phyloP scores from a whole-genome alignment of 2,888 invertebrate genomes.

The Scaptomyza cyrtandrae region DNA sequence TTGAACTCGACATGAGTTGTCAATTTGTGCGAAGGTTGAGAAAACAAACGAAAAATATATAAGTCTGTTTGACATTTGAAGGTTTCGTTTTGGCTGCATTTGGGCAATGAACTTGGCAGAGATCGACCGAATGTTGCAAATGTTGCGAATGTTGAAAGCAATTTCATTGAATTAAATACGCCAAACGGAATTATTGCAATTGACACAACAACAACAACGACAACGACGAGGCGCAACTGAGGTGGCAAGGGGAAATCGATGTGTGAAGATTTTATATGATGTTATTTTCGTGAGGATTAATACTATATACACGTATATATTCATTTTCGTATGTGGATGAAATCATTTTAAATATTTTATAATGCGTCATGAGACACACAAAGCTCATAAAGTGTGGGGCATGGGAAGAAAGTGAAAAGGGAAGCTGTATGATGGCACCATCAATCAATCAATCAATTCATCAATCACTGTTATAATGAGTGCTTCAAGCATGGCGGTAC shows the following conservation, averaged over 20 bases:
- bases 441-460: slow-evolving; percentile 1
- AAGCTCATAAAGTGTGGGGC: too few relatives aligned
- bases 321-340: slow-evolving; percentile 2
- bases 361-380: neutral
- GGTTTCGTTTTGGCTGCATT: slow-evolving; percentile 60
- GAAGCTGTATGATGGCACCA: neutral
- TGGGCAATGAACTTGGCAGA: slow-evolving; percentile 75
- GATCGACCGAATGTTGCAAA: slow-evolving; percentile 15
- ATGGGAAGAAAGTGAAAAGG: neutral
- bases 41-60: neutral
- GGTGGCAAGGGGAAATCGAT: neutral
- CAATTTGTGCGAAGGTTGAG: slow-evolving; percentile 63
- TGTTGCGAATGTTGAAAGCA: slow-evolving; percentile 41
- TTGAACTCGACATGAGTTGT: slow-evolving; percentile 46
- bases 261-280: neutral
- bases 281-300: neutral
- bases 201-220: slow-evolving; percentile 21
- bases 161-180: slow-evolving; percentile 56
- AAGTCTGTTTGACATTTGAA: slow-evolving; percentile 67
- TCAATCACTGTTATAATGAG: neutral
- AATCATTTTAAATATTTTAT: neutral
- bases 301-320: neutral
- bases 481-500: neutral
- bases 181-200: slow-evolving; percentile 39
- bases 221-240: neutral